Evolutionary conservation across 2,888 invertebrate genomes (phyloP).

Genomic region (Glaucopsyche alexis): DNA sequence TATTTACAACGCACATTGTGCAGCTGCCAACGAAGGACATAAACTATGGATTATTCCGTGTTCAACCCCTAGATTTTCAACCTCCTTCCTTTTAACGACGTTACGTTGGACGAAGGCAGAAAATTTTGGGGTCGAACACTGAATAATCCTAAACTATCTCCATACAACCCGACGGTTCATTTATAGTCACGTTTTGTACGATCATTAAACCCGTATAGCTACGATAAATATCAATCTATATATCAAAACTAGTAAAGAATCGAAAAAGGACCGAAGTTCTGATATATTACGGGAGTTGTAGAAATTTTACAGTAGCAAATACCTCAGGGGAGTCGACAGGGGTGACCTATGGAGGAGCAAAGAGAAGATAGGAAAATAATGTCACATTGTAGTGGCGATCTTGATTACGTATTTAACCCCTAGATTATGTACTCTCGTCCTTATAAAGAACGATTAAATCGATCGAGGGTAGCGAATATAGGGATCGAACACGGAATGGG

Average conservation of each 20-base stretch:
- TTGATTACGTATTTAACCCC: no score
- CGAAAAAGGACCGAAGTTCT: conserved; percentile 45
- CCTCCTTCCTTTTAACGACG: no score
- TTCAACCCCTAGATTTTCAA: no score
- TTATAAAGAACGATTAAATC: no score
- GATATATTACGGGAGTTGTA: conserved; percentile 35
- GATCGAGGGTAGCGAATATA: no score
- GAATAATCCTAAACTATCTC: background rate
- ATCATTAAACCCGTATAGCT: conserved; percentile 54
- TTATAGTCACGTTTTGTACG: conserved; percentile 78
- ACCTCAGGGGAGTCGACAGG: background rate
- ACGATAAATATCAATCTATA: conserved; percentile 40
- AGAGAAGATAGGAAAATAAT: background rate
- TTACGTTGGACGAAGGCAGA: no score
- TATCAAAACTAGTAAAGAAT: conserved; percentile 49
- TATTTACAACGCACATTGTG: conserved; percentile 67
- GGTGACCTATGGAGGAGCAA: background rate
- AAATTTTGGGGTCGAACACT: no score
- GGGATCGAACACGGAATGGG: background rate
- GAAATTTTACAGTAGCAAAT: conserved; percentile 16
- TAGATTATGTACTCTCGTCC: no score
- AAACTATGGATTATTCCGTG: conserved; percentile 38
- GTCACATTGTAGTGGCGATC: no score
- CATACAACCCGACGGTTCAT: conserved; percentile 43
- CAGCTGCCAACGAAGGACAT: conserved; percentile 75